Evolutionary conservation across 2,113 vertebrate genomes (phyloP).

Genomic region (Platanista minor): DNA sequence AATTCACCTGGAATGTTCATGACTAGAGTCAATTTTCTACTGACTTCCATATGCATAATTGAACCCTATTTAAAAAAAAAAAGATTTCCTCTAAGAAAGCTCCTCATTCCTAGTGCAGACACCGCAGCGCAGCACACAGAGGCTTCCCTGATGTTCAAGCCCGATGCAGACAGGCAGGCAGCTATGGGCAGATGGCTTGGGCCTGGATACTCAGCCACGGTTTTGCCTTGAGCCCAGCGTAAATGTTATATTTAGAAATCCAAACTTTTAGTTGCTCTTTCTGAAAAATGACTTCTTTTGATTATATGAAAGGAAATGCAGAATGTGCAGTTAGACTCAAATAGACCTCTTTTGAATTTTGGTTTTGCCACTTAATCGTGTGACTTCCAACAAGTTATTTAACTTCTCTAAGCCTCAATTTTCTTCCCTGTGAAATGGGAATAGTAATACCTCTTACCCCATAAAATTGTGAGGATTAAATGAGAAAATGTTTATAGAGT

Average conservation of each 20-base stretch:
- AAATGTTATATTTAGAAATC: not conserved
- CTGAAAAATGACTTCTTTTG: not conserved
- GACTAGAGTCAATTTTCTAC: not conserved
- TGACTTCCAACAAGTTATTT: not conserved
- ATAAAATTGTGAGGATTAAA: not conserved
- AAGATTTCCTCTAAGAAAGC: not conserved
- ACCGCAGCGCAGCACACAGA: not conserved
- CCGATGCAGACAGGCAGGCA: not conserved
- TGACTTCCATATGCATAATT: not conserved
- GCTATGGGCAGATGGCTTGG: accelerated
- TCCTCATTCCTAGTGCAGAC: not conserved
- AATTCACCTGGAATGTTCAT: not conserved
- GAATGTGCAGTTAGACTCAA: not conserved
- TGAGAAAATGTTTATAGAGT: not conserved
- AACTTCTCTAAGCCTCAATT: not conserved
- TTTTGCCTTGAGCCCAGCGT: not conserved
- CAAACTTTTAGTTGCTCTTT: not conserved
- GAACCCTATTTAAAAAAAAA: no score
- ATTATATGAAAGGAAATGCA: not conserved
- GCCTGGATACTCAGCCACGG: not conserved
- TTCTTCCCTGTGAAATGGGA: not conserved
- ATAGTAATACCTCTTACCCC: not conserved
- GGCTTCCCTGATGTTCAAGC: not conserved
- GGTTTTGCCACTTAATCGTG: not conserved
- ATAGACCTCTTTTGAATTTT: not conserved